These are phyloP conservation scores for Parapsyche elsis DNA, from an alignment of 1,140 invertebrate species.

Conservation along the genomic window DNA sequence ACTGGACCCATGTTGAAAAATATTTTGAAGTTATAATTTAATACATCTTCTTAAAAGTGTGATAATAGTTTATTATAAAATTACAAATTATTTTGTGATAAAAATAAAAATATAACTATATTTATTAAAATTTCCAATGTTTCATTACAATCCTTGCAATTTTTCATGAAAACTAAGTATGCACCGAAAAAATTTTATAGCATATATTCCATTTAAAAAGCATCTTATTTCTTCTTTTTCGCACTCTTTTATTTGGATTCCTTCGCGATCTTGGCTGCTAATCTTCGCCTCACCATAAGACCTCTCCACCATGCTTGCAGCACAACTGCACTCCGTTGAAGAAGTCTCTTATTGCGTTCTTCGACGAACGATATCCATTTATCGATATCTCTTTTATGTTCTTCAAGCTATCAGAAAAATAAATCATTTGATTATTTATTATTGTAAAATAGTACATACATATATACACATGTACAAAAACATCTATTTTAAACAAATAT, in stretches of 20 bases:
- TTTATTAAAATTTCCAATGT: too few species aligned
- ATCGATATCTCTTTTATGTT: slow-evolving; percentile 61
- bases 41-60: too few species aligned
- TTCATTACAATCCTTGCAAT: too few species aligned
- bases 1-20: not conserved
- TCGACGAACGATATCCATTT: slow-evolving; percentile 63
- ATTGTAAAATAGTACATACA: not conserved
- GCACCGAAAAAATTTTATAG: too few species aligned
- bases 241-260: slow-evolving; percentile 43
- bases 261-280: slow-evolving; percentile 70
- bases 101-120: not conserved
- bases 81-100: not conserved
- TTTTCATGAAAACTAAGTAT: too few species aligned
- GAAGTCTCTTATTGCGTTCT: slow-evolving; percentile 59
- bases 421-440: not conserved
- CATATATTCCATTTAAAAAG: too few species aligned
- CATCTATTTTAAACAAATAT: too few species aligned
- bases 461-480: too few species aligned
- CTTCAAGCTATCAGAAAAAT: slow-evolving; percentile 26
- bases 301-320: slow-evolving; percentile 80
- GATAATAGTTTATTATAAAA: not conserved
- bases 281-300: slow-evolving; percentile 73
- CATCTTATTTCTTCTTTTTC: slow-evolving; percentile 49
- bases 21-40: too few species aligned
- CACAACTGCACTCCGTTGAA: slow-evolving; percentile 59